Conservation (phyloP, 2,113 vertebrate species). For the Sinosuthora webbiana region DNA sequence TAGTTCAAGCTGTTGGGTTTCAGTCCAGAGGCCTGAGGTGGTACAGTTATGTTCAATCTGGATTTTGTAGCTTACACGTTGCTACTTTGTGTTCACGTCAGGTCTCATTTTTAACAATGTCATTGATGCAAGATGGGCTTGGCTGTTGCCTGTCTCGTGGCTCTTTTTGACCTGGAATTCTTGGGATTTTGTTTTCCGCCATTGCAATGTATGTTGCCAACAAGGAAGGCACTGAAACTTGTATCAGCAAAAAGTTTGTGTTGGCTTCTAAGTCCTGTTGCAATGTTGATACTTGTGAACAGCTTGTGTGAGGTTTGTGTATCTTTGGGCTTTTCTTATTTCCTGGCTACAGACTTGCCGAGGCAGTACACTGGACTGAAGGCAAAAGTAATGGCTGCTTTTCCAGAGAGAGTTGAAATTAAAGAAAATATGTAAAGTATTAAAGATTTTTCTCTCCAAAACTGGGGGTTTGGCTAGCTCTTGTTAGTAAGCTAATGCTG, state of each 20-base stretch:
- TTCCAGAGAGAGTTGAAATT: conserved; percentile 8
- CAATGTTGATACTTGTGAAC: neutral
- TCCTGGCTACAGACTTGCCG: neutral
- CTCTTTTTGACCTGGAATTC: neutral
- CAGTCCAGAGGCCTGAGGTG: neutral
- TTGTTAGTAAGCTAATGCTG: neutral
- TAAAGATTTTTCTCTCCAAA: neutral
- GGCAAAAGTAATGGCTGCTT: conserved; percentile 9
- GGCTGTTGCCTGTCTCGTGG: neutral
- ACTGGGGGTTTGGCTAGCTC: neutral
- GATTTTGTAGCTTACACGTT: neutral
- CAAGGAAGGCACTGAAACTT: neutral
- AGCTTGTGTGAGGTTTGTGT: neutral
- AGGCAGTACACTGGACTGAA: conserved; percentile 10
- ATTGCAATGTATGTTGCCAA: neutral
- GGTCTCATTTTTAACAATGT: neutral
- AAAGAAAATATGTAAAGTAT: neutral
- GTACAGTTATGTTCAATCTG: neutral
- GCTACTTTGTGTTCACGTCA: neutral
- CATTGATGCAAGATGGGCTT: neutral
- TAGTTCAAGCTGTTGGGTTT: neutral
- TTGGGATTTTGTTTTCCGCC: neutral
- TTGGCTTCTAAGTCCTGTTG: neutral
- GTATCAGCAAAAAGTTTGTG: neutral
- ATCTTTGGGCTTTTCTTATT: neutral